phyloP scores from a whole-genome alignment of 2,797 vertebrate species.

The Sardinella longiceps region DNA sequence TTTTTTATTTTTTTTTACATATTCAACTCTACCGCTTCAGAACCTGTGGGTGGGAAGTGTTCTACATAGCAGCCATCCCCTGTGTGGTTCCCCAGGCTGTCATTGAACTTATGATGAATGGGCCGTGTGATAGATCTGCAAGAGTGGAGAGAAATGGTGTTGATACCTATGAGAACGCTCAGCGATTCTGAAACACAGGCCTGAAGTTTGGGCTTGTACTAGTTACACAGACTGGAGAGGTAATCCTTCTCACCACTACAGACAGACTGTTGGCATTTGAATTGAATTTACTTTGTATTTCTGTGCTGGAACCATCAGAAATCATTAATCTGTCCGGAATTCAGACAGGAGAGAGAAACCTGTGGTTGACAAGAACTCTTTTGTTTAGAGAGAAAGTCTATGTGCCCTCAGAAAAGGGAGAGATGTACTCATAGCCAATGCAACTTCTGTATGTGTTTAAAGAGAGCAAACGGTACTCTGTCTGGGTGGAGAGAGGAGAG shows the following conservation, averaged over 20 bases:
- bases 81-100: not conserved
- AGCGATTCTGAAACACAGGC: too few relatives aligned
- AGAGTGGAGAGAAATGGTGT: not conserved
- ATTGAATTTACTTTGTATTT: too few relatives aligned
- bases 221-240: too few relatives aligned
- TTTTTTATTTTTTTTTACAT: too few relatives aligned
- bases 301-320: too few relatives aligned
- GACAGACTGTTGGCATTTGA: too few relatives aligned
- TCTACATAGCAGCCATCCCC: not conserved
- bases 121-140: not conserved
- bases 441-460: not conserved
- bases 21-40: too few relatives aligned
- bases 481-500: not conserved
- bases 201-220: too few relatives aligned
- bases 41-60: too few relatives aligned
- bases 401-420: not conserved
- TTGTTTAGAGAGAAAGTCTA: not conserved
- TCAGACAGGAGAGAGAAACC: too few relatives aligned
- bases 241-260: too few relatives aligned
- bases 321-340: too few relatives aligned
- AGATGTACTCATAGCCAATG: not conserved
- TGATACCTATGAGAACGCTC: not conserved
- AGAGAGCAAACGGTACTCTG: not conserved
- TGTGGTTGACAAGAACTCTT: not conserved
- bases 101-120: not conserved